These are phyloP conservation scores for Gisinianus flammeolus DNA, from an alignment of 2,888 invertebrate genomes.

Conservation along the genomic window DNA sequence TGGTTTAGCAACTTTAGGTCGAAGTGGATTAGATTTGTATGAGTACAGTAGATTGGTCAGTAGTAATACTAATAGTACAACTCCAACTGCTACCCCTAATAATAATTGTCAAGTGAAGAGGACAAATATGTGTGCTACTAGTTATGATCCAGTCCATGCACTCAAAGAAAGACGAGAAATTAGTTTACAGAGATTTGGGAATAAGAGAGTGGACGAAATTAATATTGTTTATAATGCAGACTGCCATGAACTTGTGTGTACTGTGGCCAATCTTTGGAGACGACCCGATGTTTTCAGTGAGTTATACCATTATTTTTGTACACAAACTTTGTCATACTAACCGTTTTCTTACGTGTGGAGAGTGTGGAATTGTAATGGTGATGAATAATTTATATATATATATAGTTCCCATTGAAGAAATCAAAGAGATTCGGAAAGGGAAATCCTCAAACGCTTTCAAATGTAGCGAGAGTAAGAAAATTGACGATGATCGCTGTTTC, in stretches of 20 bases:
- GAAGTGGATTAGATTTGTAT: too few relatives aligned
- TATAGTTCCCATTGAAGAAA: not conserved
- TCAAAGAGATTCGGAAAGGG: not conserved
- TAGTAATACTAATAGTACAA: too few relatives aligned
- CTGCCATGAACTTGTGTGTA: not conserved
- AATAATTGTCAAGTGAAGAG: too few relatives aligned
- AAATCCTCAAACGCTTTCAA: not conserved
- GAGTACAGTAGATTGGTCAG: too few relatives aligned
- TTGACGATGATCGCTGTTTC: not conserved
- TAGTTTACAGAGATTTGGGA: not conserved
- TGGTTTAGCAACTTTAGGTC: too few relatives aligned
- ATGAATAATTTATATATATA: too few relatives aligned
- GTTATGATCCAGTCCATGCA: not conserved
- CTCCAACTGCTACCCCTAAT: too few relatives aligned
- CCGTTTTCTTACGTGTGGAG: too few relatives aligned
- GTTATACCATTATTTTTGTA: too few relatives aligned
- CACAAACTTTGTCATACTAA: too few relatives aligned
- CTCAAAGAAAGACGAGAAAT: not conserved
- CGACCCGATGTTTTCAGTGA: conserved; percentile 41
- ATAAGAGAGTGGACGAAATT: not conserved
- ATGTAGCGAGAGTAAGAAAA: not conserved
- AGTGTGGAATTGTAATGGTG: too few relatives aligned
- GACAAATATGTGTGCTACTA: too few relatives aligned
- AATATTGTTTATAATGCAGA: not conserved
- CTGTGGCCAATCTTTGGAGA: not conserved